Percentiles rank a stretch among this genome's conserved stretches.
Evolutionary conservation across 1,140 invertebrate species (phyloP).

Genomic region (Macrostomum lignano): DNA sequence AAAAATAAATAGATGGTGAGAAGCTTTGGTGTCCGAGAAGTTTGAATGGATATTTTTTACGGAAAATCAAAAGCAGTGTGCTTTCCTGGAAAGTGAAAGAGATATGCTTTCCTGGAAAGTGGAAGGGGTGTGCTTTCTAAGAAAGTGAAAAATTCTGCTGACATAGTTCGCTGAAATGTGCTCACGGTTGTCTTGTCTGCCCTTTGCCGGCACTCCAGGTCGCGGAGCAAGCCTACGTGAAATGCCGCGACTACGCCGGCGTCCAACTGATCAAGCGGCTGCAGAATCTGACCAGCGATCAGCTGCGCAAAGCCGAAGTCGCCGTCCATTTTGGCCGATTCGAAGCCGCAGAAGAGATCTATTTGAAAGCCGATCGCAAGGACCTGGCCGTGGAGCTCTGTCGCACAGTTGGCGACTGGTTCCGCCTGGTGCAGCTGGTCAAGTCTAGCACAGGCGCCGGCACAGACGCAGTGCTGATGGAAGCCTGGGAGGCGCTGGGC

Average conservation of each 20-base stretch:
- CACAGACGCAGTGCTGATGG: conserved; percentile 54
- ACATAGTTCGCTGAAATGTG: no score
- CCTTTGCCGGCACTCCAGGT: no score
- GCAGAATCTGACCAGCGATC: no score
- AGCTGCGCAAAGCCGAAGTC: conserved; percentile 41
- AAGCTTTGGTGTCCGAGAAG: no score
- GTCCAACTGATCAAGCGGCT: conserved; percentile 67
- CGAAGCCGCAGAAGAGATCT: conserved; percentile 70
- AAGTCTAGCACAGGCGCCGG: conserved; percentile 33
- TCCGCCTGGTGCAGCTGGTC: conserved; percentile 50
- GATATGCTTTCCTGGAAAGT: no score
- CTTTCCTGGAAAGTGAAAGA: no score
- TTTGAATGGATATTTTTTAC: no score
- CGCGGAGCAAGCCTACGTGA: conserved; percentile 74
- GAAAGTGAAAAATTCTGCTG: no score
- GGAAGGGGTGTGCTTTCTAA: no score
- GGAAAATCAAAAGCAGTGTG: no score
- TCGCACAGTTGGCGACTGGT: conserved; percentile 72
- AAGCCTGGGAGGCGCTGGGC: conserved; percentile 57
- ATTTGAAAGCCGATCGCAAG: conserved; percentile 56
- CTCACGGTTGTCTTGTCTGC: no score
- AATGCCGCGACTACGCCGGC: conserved; percentile 44
- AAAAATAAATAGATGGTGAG: no score
- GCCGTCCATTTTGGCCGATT: conserved; percentile 65
- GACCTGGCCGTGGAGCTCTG: conserved; percentile 61